These are phyloP conservation scores for Dasypolia templi DNA, from an alignment of 2,888 invertebrate species.

Conservation along the genomic window DNA sequence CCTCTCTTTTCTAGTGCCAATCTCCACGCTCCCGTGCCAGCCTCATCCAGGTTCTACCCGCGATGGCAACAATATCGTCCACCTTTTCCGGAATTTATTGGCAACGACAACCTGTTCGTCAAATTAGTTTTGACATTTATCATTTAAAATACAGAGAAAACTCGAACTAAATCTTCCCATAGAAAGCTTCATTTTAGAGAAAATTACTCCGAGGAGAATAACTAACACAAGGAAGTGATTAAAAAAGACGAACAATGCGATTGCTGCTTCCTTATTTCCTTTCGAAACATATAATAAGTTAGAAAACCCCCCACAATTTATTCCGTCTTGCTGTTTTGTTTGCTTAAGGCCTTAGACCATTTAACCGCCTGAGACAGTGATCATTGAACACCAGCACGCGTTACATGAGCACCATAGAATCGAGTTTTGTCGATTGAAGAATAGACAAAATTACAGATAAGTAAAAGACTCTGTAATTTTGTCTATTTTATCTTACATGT, in stretches of 20 bases:
- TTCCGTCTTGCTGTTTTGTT: neutral
- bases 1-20: no score
- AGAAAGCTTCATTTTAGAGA: neutral
- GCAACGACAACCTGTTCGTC: neutral
- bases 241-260: neutral
- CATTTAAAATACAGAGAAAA: neutral
- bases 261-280: neutral
- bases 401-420: no score
- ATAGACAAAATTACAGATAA: no score
- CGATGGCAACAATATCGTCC: no score
- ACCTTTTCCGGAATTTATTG: no score
- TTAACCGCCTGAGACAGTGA: neutral
- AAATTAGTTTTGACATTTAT: neutral
- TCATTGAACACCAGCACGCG: neutral
- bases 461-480: no score
- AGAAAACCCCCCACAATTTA: no score
- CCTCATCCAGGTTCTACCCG: no score
- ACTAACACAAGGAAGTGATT: neutral
- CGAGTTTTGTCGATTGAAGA: no score
- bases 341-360: no score
- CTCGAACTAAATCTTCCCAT: neutral
- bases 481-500: no score
- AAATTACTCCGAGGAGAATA: neutral
- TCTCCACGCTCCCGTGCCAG: no score
- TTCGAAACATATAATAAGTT: neutral